Percentiles rank a stretch among this genome's conserved stretches.
phyloP scores from a whole-genome alignment of 2,797 vertebrate species.

The Melanotaenia nigrans region DNA sequence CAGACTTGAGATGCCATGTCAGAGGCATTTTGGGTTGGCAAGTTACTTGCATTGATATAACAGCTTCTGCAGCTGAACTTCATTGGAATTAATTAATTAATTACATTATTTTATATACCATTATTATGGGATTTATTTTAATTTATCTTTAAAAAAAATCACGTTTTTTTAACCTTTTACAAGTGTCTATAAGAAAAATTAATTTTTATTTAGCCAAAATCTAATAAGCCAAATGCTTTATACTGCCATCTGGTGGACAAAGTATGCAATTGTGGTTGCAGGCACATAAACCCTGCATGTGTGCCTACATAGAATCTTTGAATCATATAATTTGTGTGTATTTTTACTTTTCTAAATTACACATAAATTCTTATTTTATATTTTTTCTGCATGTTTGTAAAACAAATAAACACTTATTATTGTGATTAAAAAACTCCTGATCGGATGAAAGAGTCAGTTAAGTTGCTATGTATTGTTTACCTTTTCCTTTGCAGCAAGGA shows the following conservation, averaged over 20 bases:
- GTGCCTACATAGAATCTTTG: neutral
- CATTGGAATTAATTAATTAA: neutral
- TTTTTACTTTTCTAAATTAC: neutral
- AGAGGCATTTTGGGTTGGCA: neutral
- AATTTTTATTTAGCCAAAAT: neutral
- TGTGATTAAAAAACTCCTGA: neutral
- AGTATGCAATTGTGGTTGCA: constrained; percentile 2
- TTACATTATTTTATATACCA: neutral
- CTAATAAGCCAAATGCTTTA: neutral
- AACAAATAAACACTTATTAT: neutral
- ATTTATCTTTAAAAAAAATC: neutral
- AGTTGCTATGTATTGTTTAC: neutral
- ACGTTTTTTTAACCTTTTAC: neutral
- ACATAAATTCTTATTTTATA: no score
- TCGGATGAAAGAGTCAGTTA: neutral
- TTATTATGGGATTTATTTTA: neutral
- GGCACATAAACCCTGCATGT: neutral
- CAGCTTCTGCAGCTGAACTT: neutral
- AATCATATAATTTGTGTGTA: neutral
- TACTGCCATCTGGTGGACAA: constrained; percentile 47
- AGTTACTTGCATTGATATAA: neutral
- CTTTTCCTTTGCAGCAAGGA: constrained; percentile 88
- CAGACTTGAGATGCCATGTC: neutral
- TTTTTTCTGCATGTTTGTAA: neutral
- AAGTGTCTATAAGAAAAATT: neutral